phyloP scores from a whole-genome alignment of 2,888 invertebrate species.

The Anoplius nigerrimus region DNA sequence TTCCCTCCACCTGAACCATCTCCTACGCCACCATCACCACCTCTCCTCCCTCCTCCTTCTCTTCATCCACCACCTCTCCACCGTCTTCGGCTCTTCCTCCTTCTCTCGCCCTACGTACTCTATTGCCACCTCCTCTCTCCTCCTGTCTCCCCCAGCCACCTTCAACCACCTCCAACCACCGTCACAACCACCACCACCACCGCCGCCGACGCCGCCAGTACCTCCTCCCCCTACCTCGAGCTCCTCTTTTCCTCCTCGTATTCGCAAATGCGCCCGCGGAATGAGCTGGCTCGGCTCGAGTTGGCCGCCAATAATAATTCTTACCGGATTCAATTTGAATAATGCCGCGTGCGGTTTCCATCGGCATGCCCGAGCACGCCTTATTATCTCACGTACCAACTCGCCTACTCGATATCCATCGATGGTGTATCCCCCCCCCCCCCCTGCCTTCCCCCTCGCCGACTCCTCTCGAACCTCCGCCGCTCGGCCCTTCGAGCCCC shows the following conservation, averaged over 20 bases:
- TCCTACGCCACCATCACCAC: conserved; percentile 28
- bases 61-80: conserved; percentile 19
- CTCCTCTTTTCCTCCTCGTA: conserved; percentile 50
- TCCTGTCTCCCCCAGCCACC: conserved; percentile 2
- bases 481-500: conserved; percentile 13
- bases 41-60: conserved; percentile 40
- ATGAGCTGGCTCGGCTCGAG: conserved; percentile 59
- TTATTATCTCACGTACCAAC: conserved; percentile 74
- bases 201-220: not conserved
- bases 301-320: conserved; percentile 72
- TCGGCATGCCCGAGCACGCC: conserved; percentile 69
- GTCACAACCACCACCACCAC: not conserved
- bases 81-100: conserved; percentile 9
- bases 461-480: conserved; percentile 15
- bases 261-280: conserved; percentile 63
- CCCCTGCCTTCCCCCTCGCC: conserved; percentile 15
- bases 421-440: conserved; percentile 53
- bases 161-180: conserved; percentile 6
- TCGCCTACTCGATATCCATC: conserved; percentile 71
- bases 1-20: conserved; percentile 51
- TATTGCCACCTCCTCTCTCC: conserved; percentile 1
- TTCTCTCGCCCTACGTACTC: not conserved
- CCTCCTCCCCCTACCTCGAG: conserved; percentile 18
- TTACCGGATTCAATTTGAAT: conserved; percentile 74
- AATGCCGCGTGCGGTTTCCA: conserved; percentile 74